Evolutionary conservation across 1,140 invertebrate species (phyloP), one percentile per base, ranked within the genome.

Genomic region (Drosophila baimaii): DNA sequence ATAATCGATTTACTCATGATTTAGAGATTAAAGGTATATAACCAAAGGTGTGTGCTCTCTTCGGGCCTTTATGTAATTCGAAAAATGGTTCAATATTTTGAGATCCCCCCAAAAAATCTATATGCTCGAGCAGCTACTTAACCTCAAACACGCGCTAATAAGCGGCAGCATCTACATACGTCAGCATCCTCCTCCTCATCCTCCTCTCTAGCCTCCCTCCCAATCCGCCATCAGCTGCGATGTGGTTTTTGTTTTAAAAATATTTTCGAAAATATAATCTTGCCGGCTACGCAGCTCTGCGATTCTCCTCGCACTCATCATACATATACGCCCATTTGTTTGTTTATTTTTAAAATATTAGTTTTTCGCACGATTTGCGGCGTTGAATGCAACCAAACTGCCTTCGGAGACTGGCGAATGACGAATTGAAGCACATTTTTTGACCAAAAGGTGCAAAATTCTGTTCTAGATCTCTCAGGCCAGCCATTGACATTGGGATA

Each of bases 311-410:
- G 21, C 65, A 37, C 15, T 29, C 54, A 15, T 55, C 63, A 27
- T 55, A 23, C 39, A n/a, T 59, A 27, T 55, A 10, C 27, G 17
- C 39, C 17, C 12, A 49, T 47, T 81, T 76, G 70, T 83, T 86
- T 86, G 83, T 86, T 86, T 86, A 88, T 86, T 86, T 88, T 83
- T 86, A 86, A 86, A 83, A 83, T 83, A 77, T 70, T 77, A 69
- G 56, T 73, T 86, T 86, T 83, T 86, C 69, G 71, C 79, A 83
- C 84, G 72, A 83, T 88, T 77, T 81, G 49, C 63, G 39, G 19
- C 59, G 58, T 35, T 44, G 44, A 74, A 66, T 59, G 41, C 31
- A 51, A 41, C n/a, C 47, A 37, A 37, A 65, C 44, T 39, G 65
- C 54, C 39, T 29, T 35, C 31, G 19, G 31, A 31, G 49, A 15